Conservation (phyloP, 2,797 vertebrate species). For the Typhlichthys eigenmanni region DNA sequence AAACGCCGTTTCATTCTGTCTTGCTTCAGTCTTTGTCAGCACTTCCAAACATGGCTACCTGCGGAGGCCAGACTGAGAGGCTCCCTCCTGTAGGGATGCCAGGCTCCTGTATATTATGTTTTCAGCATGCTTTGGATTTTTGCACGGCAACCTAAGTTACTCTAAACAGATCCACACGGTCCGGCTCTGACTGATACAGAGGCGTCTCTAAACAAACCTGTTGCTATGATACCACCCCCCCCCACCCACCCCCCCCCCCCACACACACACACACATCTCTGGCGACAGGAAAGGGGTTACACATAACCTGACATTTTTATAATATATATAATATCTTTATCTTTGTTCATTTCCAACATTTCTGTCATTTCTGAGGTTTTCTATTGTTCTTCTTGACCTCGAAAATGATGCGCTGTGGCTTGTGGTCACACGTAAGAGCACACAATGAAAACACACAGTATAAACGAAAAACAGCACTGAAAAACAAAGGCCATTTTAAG, state of each 20-base stretch:
- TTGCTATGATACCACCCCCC: conserved; percentile 60
- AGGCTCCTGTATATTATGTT: conserved; percentile 80
- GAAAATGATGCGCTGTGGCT: no score
- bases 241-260: background rate
- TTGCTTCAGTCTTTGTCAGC: conserved; percentile 78
- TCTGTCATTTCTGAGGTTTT: background rate
- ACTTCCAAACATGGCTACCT: conserved; percentile 84
- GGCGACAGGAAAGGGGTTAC: background rate
- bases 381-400: no score
- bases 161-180: conserved; percentile 72
- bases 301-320: conserved; percentile 18
- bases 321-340: conserved; percentile 1
- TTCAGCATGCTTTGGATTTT: conserved; percentile 79
- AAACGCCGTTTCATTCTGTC: conserved; percentile 60
- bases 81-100: conserved; percentile 69
- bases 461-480: no score
- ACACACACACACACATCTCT: no score
- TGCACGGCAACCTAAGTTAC: conserved; percentile 77
- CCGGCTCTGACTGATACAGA: conserved; percentile 68
- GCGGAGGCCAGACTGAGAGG: conserved; percentile 56
- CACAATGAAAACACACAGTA: no score
- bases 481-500: no score
- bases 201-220: conserved; percentile 65
- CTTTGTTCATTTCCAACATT: background rate
- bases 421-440: no score